Conservation (phyloP, 2,113 vertebrate species). For the Talpa occidentalis region DNA sequence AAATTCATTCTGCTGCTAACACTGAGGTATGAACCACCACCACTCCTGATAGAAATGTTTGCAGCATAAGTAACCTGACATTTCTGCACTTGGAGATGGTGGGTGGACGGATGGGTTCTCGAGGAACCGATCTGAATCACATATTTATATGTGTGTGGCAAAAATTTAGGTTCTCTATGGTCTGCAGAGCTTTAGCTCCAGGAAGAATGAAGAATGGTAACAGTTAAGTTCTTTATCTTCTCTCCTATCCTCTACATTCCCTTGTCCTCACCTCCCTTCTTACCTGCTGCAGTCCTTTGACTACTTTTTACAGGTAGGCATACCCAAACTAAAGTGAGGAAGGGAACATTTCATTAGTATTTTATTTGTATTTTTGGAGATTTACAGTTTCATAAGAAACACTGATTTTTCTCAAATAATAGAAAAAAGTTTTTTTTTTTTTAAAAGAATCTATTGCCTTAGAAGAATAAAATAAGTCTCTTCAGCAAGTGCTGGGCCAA, state of each 20-base stretch:
- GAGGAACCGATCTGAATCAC: background rate
- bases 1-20: background rate
- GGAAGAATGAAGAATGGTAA: background rate
- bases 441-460: conserved; percentile 51
- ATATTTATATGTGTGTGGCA: background rate
- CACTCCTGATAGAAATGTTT: background rate
- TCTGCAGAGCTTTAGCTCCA: background rate
- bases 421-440: conserved; percentile 44
- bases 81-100: background rate
- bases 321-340: conserved; percentile 27
- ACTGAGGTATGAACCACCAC: background rate
- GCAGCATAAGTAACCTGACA: background rate
- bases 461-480: conserved; percentile 58
- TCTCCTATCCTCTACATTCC: background rate
- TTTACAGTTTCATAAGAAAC: conserved; percentile 60
- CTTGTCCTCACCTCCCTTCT: background rate
- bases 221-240: background rate
- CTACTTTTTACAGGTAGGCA: background rate
- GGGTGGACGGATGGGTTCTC: background rate
- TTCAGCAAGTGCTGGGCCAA: conserved; percentile 43
- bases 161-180: background rate
- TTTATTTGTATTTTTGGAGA: conserved; percentile 70
- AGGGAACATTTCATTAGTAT: conserved; percentile 10
- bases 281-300: background rate
- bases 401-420: conserved; percentile 66